Evolutionary conservation across 1,140 invertebrate species (phyloP), one percentile per base, ranked within the genome.

Genomic region (Pseudomyrmex sp.): DNA sequence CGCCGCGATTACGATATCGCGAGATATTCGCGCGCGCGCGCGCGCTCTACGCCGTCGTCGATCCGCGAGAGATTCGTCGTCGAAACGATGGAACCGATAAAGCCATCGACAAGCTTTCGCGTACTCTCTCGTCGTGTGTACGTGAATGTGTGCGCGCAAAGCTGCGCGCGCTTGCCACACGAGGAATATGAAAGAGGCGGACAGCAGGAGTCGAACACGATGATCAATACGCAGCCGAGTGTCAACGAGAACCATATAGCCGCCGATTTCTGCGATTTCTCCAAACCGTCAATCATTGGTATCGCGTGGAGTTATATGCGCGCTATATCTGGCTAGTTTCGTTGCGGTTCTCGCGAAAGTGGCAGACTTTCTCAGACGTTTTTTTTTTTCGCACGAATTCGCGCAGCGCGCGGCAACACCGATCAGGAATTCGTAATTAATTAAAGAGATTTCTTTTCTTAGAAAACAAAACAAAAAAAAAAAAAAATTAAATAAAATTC

Each of bases 241-340:
- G 85, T 86, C 84, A 69, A 44, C 80, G 80, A 74, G 73, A 85
- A 75, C 26, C 10, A 35, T 18, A 2, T 23, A 9, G 15, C 62
- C 82, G 15, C 72, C 73, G 82, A 83, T 80, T 80, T 84, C 83
- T 68, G 63, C 59, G 76, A 84, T 84, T 84, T 84, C 83, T 80
- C 63, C 50, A 44, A 75, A 62, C 26, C 59, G 79, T 82, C 58
- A 54, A 75, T 75, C 69, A 75, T 74, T 59, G 46, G 59, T 44
- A 23, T 35, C 35, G 35, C 15, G 50, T n/a, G 20, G 12, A 46
- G 20, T 52, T 23, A n/a, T 20, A 56, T 46, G 66, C 68, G 66
- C 35, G 18, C 18, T 18, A 18, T 73, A 73, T 20, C 65, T 56
- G 15, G 65, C 50, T 68, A 73, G 52, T 48, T 72, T 80, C 44